These are phyloP conservation scores for Oscheius sp. DNA, from an alignment of 2,888 invertebrate genomes.

Conservation along the genomic window DNA sequence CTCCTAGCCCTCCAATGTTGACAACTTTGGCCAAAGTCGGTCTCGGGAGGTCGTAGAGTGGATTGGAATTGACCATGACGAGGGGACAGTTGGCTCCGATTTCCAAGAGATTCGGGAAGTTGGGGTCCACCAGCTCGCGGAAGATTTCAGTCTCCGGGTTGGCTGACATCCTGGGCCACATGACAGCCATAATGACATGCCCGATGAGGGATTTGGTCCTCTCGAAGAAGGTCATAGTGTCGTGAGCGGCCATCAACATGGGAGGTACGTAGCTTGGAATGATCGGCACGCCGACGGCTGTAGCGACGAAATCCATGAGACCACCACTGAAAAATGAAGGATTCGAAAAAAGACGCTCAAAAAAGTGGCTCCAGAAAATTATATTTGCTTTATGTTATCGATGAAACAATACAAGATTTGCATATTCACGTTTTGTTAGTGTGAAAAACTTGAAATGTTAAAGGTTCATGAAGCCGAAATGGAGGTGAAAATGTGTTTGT, in stretches of 20 bases:
- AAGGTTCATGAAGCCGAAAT: no score
- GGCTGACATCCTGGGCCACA: slow-evolving; percentile 39
- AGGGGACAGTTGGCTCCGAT: slow-evolving; percentile 33
- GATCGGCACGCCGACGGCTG: slow-evolving; percentile 55
- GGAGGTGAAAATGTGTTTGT: no score
- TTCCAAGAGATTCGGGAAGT: slow-evolving; percentile 54
- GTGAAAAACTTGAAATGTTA: no score
- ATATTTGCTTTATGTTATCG: no score
- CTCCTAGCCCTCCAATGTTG: slow-evolving; percentile 62
- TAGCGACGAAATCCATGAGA: slow-evolving; percentile 62
- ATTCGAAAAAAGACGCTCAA: no score
- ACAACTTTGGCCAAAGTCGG: slow-evolving; percentile 59
- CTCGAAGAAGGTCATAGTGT: slow-evolving; percentile 59
- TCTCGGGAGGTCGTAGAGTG: slow-evolving; percentile 57
- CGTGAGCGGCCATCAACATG: slow-evolving; percentile 54
- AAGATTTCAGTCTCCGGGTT: slow-evolving; percentile 48
- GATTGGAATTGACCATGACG: slow-evolving; percentile 58
- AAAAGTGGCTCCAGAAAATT: no score
- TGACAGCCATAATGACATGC: slow-evolving; percentile 42
- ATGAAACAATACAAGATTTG: no score
- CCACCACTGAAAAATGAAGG: slow-evolving; percentile 40
- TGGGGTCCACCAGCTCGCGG: slow-evolving; percentile 45
- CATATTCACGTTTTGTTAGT: no score
- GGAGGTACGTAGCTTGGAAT: slow-evolving; percentile 61
- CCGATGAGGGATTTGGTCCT: slow-evolving; percentile 62